Conservation (phyloP, 1,140 invertebrate genomes). For the Olivierus martensii region DNA sequence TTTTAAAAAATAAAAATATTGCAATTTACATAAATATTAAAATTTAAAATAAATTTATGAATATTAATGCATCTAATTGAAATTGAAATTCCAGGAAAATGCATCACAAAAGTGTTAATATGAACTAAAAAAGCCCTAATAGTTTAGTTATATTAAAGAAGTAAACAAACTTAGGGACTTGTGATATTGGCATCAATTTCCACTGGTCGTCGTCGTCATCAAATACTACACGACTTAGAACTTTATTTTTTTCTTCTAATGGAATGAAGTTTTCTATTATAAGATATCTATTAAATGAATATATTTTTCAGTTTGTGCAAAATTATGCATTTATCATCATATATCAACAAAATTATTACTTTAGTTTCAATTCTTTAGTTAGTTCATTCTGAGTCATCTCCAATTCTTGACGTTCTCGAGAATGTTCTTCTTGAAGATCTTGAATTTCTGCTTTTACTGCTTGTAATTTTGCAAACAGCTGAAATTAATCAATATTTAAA, state of each 20-base stretch:
- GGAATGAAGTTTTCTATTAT: slow-evolving; percentile 93
- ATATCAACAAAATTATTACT: slow-evolving; percentile 23
- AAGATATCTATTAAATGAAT: slow-evolving; percentile 14
- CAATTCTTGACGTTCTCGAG: slow-evolving; percentile 58
- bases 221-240: slow-evolving; percentile 56
- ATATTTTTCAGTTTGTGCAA: slow-evolving; percentile 1
- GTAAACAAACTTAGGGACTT: no score
- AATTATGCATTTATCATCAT: no score
- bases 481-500: background rate
- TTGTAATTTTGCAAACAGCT: slow-evolving; percentile 49
- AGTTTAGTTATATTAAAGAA: no score
- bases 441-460: slow-evolving; percentile 50
- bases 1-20: no score
- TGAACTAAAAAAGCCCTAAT: no score
- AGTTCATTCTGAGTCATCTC: slow-evolving; percentile 67
- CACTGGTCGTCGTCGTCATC: slow-evolving; percentile 76
- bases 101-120: no score
- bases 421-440: slow-evolving; percentile 68
- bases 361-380: slow-evolving; percentile 47
- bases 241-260: slow-evolving; percentile 66
- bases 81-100: no score
- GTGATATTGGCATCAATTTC: slow-evolving; percentile 24
- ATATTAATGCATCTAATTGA: no score
- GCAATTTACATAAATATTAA: no score
- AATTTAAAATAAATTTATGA: no score